Evolutionary conservation across 2,888 invertebrate species (phyloP), one percentile per base, ranked within the genome.

Genomic region (Heliconius charithonia): DNA sequence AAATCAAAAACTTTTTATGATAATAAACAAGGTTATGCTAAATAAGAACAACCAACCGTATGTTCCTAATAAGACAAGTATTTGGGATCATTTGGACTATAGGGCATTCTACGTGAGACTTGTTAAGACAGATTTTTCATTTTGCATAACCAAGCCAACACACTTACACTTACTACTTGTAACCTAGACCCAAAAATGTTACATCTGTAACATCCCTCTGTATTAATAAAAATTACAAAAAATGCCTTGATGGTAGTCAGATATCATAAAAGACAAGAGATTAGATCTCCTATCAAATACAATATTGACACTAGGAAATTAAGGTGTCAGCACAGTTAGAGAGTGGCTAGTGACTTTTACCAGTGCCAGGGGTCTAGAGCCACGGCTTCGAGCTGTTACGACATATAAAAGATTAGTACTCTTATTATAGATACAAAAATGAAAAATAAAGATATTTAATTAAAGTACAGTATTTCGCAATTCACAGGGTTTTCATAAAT

Each of bases 291-390:
- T 81, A 78, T 83, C 86, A 63, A 62, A 81, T 83, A 86, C 83
- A 84, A 91, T 90, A 87, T 85, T 83, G 81, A 86, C 81, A 79
- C 82, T 74, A 80, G 86, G 87, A 88, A 82, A 79, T 77, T 78
- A 79, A 75, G 85, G 87, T 85, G 81, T 83, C 79, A 86, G 90
- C 87, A 76, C 93, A 89, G 86, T 92, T 89, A 89, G 88, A 92
- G 91, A 86, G 88, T 86, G 91, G 84, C 90, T 87, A 85, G 87
- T 84, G 91, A 91, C 92, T 92, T 84, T 81, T 79, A 83, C 90
- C 90, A 89, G 90, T 86, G 86, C 88, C 89, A 85, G 88, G 87
- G 87, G 87, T 85, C 84, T 83, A 83, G 85, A 84, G 84, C 87
- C 86, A 87, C 90, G 85, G 85, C 88, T 85, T 83, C 81, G 83